phyloP scores from a whole-genome alignment of 2,888 invertebrate species.

The Scaptomyza parva region DNA sequence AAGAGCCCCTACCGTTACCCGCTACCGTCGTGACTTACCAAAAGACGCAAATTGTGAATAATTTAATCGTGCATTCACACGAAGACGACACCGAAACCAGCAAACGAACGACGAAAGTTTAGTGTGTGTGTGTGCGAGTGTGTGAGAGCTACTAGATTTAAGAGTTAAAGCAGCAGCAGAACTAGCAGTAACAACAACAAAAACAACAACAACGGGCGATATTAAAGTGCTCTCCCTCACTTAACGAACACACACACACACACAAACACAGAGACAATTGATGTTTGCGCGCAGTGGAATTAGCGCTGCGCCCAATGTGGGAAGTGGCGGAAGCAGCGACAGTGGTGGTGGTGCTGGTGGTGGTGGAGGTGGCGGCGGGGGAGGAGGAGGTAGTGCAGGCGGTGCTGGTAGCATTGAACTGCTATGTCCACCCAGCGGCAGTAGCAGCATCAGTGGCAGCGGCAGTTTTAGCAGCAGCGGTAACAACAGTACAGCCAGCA shows the following conservation, averaged over 20 bases:
- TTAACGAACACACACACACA: conserved; percentile 14
- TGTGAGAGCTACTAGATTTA: conserved; percentile 10
- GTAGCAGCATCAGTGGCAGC: conserved; percentile 62
- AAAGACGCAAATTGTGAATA: conserved; percentile 78
- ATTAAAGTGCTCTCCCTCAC: conserved; percentile 5
- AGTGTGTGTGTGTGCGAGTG: conserved; percentile 2
- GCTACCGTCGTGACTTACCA: conserved; percentile 35
- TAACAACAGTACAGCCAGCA: conserved; percentile 54
- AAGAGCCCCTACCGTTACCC: neutral
- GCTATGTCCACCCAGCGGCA: conserved; percentile 69
- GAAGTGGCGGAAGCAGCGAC: conserved; percentile 19
- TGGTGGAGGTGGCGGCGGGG: conserved; percentile 36
- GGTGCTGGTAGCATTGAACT: conserved; percentile 64
- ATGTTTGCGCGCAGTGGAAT: conserved; percentile 65
- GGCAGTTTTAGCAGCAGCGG: conserved; percentile 65
- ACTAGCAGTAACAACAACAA: neutral
- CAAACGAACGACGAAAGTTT: conserved; percentile 11
- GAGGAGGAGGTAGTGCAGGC: conserved; percentile 37
- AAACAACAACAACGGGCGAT: conserved; percentile 4
- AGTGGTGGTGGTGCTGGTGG: conserved; percentile 17
- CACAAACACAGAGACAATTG: conserved; percentile 6
- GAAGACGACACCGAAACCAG: conserved; percentile 15
- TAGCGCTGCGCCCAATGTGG: conserved; percentile 46
- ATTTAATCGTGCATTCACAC: conserved; percentile 78
- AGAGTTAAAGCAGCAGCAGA: conserved; percentile 45